Conservation (phyloP, 2,797 vertebrate genomes). For the Phalloptychus januarius region DNA sequence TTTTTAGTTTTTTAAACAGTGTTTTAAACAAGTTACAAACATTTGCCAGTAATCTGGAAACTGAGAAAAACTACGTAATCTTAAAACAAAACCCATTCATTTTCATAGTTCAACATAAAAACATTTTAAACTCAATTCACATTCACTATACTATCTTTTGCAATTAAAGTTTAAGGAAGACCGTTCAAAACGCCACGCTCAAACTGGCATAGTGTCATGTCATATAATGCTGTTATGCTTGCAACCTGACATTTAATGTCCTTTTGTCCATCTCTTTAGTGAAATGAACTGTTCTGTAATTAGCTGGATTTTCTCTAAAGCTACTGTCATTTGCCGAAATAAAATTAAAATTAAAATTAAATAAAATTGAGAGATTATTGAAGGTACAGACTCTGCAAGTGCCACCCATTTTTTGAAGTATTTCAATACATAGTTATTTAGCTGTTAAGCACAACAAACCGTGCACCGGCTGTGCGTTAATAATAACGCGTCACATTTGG, state of each 20-base stretch:
- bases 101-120: background rate
- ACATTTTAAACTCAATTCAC: background rate
- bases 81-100: background rate
- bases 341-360: too few species aligned
- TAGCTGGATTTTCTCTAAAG: background rate
- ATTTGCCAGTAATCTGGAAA: background rate
- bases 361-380: background rate
- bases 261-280: background rate
- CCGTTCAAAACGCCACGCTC: background rate
- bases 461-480: conserved; percentile 74
- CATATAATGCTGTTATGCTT: background rate
- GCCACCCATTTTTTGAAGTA: background rate
- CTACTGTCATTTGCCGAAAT: background rate
- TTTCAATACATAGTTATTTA: background rate
- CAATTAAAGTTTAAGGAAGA: background rate
- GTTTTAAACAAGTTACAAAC: background rate
- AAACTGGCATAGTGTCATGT: background rate
- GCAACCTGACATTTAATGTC: background rate
- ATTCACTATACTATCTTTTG: background rate
- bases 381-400: background rate
- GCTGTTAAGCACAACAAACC: conserved; percentile 35
- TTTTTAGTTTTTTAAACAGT: background rate
- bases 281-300: background rate
- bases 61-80: background rate
- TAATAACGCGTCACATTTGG: conserved; percentile 64